Evolutionary conservation across 2,797 vertebrate genomes (phyloP), one percentile per base, ranked within the genome.

Genomic region (Falco berigora): DNA sequence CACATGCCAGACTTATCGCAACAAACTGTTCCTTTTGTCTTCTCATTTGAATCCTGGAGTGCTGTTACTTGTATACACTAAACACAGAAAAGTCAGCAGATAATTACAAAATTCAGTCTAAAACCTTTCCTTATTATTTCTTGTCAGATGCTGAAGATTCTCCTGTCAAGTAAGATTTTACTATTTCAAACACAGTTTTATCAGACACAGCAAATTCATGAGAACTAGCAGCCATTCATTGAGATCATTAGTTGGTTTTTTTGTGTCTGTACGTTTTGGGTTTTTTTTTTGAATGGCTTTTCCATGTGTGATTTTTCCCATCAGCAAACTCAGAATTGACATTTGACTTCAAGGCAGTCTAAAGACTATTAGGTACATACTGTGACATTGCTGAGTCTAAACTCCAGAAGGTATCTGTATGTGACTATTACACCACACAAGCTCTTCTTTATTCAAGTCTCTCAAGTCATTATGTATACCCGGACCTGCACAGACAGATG

Each of bases 401-500:
- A 71, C 58, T 87, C 63, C 52, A 32, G 64, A 58, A 87, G 34
- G 56, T n/a, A 85, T 55, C 68, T 77, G 86, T 69, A 74, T 7
- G 4, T 91, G 83, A 56, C 68, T 95, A 18, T 72, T 85, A 77
- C 22, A 74, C 59, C 38, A 17, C n/a, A 36, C 30, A 56, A 61
- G 30, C 55, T 88, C 36, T 71, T 71, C 53, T 79, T 84, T 68
- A 76, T 78, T 87, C 83, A 50, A n/a, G 3, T 90, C 67, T 92
- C 77, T 89, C 36, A 76, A 88, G 59, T 94, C 77, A 86, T 95
- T 91, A 94, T 56, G 59, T 64, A 55, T 47, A 92, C 74, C 67
- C 82, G 73, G 71, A 88, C 49, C 49, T 86, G 63, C 74, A 68
- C 0, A 92, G 68, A 62, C 94, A 95, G 74, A 78, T 85, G 80